Percentiles rank a stretch among this genome's conserved stretches.
Conservation (phyloP, 2,113 vertebrate genomes). For the Tinamus guttatus region DNA sequence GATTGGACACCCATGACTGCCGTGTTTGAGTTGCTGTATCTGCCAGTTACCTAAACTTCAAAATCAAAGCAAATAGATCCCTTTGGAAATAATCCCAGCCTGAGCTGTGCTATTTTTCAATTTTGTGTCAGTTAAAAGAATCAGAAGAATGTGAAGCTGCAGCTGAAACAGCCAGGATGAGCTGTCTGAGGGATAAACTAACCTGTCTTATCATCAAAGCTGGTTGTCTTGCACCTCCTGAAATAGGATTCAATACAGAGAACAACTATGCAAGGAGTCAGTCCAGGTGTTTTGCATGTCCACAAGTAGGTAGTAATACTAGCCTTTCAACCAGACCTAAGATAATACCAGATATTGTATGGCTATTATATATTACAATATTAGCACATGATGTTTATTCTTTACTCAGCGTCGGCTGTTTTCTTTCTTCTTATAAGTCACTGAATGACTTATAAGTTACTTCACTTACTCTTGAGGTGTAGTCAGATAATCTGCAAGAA, state of each 20-base stretch:
- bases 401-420: background rate
- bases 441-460: background rate
- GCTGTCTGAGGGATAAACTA: background rate
- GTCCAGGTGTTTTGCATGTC: background rate
- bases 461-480: rapidly evolving
- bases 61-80: background rate
- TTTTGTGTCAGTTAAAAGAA: background rate
- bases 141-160: background rate
- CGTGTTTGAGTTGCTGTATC: background rate
- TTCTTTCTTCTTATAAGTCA: background rate
- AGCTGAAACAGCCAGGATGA: background rate
- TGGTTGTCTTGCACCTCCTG: background rate
- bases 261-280: background rate
- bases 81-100: background rate
- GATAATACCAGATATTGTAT: background rate
- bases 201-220: background rate
- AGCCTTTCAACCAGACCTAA: background rate
- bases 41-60: background rate
- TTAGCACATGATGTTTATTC: background rate
- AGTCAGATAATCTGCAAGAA: background rate
- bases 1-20: background rate
- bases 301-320: background rate
- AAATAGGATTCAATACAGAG: background rate
- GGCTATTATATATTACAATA: background rate
- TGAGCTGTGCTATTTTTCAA: background rate